A percentile compares a stretch with the other conserved stretches of the same genome.
phyloP scores from a whole-genome alignment of 2,888 invertebrate species.

The Selenia dentaria region DNA sequence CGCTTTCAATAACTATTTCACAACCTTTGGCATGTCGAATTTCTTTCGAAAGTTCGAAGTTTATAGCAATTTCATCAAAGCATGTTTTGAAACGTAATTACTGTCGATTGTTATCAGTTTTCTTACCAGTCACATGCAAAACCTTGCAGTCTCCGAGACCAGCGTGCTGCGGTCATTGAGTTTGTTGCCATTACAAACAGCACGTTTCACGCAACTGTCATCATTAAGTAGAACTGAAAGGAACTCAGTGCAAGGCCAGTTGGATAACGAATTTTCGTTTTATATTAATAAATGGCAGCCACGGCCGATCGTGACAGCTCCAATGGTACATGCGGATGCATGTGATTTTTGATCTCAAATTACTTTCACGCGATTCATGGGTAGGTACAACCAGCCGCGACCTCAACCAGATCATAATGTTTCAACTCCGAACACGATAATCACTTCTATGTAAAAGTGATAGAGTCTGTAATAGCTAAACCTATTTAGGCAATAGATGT shows the following conservation, averaged over 20 bases:
- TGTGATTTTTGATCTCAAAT: slow-evolving; percentile 51
- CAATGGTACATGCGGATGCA: slow-evolving; percentile 68
- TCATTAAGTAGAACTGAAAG: slow-evolving; percentile 82
- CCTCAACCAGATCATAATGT: slow-evolving; percentile 14
- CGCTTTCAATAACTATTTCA: slow-evolving; percentile 78
- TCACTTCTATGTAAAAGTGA: slow-evolving; percentile 6
- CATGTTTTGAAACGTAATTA: slow-evolving; percentile 40
- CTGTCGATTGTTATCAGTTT: slow-evolving; percentile 31
- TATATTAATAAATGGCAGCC: slow-evolving; percentile 79
- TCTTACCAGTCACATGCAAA: slow-evolving; percentile 34
- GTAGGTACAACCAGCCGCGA: slow-evolving; percentile 27
- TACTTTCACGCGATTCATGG: slow-evolving; percentile 64
- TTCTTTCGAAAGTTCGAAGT: slow-evolving; percentile 71
- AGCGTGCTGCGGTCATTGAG: slow-evolving; percentile 56
- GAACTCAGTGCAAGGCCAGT: slow-evolving; percentile 76
- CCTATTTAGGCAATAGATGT: slow-evolving; percentile 7
- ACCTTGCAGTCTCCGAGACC: slow-evolving; percentile 58
- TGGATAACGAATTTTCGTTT: slow-evolving; percentile 83
- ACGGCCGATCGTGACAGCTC: slow-evolving; percentile 73
- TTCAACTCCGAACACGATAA: slow-evolving; percentile 7
- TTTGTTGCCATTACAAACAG: slow-evolving; percentile 64
- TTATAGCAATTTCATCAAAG: slow-evolving; percentile 49
- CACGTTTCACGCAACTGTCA: slow-evolving; percentile 78
- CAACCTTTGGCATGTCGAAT: slow-evolving; percentile 76
- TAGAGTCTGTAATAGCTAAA: slow-evolving; percentile 8